Evolutionary conservation across 2,113 vertebrate species (phyloP).

Genomic region (Heterotilapia buettikoferi): DNA sequence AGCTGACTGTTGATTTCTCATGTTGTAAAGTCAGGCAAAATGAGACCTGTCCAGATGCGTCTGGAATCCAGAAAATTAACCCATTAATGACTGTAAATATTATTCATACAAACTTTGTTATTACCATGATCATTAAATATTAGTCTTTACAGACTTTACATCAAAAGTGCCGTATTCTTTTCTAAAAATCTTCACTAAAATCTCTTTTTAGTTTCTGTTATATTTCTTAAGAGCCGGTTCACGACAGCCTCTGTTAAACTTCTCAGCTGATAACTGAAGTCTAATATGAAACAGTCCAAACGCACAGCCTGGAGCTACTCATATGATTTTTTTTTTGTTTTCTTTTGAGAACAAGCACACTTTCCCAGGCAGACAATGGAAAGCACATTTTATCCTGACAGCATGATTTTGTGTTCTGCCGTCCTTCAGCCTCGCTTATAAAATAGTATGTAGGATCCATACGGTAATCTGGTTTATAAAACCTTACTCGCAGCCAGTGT

Average conservation of each 20-base stretch:
- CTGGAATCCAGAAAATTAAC: not conserved
- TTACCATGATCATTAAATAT: not conserved
- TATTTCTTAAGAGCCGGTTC: not conserved
- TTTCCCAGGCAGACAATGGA: not conserved
- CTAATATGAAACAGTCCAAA: not conserved
- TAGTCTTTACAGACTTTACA: not conserved
- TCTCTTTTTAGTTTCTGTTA: not conserved
- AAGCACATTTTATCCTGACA: not conserved
- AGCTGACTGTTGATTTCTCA: not conserved
- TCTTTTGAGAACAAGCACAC: not conserved
- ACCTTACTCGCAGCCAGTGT: not conserved
- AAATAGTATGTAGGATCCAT: not conserved
- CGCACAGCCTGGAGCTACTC: not conserved
- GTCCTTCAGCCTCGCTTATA: not conserved
- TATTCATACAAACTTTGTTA: not conserved
- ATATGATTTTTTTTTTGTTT: not conserved
- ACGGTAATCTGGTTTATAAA: not conserved
- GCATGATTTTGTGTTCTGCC: not conserved
- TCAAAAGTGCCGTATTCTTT: not conserved
- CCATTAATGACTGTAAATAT: not conserved
- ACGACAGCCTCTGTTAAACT: not conserved
- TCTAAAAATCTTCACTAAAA: not conserved
- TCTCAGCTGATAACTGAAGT: not conserved
- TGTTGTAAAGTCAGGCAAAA: not conserved
- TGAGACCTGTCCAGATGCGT: not conserved